Conservation (phyloP, 2,113 vertebrate species). For the Callipepla squamata region DNA sequence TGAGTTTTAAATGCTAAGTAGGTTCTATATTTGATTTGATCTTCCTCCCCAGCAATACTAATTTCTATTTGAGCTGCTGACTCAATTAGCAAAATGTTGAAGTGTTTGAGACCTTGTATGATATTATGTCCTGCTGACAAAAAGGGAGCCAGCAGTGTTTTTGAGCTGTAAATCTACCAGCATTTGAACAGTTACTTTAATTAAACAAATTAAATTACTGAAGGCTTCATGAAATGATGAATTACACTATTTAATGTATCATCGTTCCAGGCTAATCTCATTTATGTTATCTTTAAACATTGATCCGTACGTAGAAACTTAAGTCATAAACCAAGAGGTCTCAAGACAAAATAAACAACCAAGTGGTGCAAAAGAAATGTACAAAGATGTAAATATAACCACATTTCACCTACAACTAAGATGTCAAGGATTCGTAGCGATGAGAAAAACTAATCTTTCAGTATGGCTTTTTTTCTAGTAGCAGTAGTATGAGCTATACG, state of each 20-base stretch:
- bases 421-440: not conserved
- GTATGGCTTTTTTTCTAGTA: not conserved
- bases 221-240: conserved; percentile 12
- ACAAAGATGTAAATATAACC: not conserved
- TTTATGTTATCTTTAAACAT: not conserved
- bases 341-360: not conserved
- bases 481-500: not conserved
- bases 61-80: conserved; percentile 48
- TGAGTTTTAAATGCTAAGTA: conserved; percentile 38
- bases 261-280: not conserved
- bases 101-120: conserved; percentile 19
- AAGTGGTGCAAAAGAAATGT: not conserved
- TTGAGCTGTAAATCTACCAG: conserved; percentile 33
- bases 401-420: not conserved
- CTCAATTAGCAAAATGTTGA: conserved; percentile 52
- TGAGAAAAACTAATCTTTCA: not conserved
- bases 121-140: conserved; percentile 40
- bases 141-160: not conserved
- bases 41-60: conserved; percentile 24
- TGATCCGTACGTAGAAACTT: accelerated
- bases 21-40: conserved; percentile 48
- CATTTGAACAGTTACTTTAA: conserved; percentile 53
- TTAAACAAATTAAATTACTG: conserved; percentile 65
- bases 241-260: not conserved
- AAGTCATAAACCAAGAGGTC: not conserved